These are phyloP conservation scores for Sebastiscus albofasciatus DNA, from an alignment of 2,797 vertebrate genomes.

Conservation along the genomic window DNA sequence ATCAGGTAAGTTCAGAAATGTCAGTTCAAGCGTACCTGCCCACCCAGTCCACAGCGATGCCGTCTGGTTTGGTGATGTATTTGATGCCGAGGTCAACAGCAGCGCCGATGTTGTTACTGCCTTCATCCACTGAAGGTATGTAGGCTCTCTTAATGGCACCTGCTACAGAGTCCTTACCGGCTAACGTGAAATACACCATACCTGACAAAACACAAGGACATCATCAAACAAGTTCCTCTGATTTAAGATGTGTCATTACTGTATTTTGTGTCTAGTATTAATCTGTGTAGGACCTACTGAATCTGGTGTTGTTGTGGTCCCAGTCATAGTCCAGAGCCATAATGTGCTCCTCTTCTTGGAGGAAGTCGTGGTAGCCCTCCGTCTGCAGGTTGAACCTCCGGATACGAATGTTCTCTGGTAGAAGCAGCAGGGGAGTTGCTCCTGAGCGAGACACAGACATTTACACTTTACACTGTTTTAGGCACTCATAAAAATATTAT, in stretches of 20 bases:
- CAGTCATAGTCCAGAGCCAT: slow-evolving; percentile 92
- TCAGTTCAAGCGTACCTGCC: slow-evolving; percentile 83
- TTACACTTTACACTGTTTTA: not conserved
- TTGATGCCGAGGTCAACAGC: slow-evolving; percentile 88
- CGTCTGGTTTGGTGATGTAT: slow-evolving; percentile 88
- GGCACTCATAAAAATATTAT: accelerated
- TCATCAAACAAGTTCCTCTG: not conserved
- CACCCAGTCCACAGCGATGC: slow-evolving; percentile 94
- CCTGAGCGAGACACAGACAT: slow-evolving; percentile 71
- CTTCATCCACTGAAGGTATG: slow-evolving; percentile 89
- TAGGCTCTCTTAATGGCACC: slow-evolving; percentile 92
- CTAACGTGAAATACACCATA: slow-evolving; percentile 91
- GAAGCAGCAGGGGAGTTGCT: slow-evolving; percentile 86
- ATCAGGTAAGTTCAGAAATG: not conserved
- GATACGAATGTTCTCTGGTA: slow-evolving; percentile 91
- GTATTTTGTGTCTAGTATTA: not conserved
- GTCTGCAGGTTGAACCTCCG: slow-evolving; percentile 90
- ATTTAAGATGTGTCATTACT: not conserved
- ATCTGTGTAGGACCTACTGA: slow-evolving; percentile 80
- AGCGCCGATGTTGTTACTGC: slow-evolving; percentile 86
- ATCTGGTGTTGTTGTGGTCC: slow-evolving; percentile 89
- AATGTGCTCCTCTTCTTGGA: slow-evolving; percentile 89
- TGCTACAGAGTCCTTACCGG: slow-evolving; percentile 81
- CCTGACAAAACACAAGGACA: slow-evolving; percentile 74
- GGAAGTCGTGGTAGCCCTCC: slow-evolving; percentile 88